Base-by-base conservation (phyloP, 2,888 invertebrate genomes). In the Pardosa pseudoannulata region DNA sequence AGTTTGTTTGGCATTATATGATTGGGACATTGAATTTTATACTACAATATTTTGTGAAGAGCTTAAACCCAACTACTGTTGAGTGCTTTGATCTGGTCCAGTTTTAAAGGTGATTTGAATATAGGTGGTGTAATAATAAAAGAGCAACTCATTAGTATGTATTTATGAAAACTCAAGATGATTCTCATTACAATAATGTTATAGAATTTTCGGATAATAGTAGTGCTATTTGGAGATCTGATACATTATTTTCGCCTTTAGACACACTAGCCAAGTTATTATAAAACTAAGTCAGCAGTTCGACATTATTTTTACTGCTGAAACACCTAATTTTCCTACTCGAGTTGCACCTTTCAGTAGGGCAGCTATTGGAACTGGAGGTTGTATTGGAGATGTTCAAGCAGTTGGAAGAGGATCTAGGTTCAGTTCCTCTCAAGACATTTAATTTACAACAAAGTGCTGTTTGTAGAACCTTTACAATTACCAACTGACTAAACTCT, bases 251-350 rank as follows among this genome's bases (percentile, higher is more conserved):
- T 29, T 92, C 94, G 23, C 96, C 98, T 0, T 91, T 91, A 0
- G 92, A 93, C 85, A 94, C 97, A 94, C 0, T 92, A 93, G 88
- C 93, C 96, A 0, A 93, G 95, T 75, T 91, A 93, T 79, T 93
- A 95, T 76, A 89, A 90, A 67, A 90, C 93, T 65, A 92, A 93
- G 64, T 91, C 92, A 13, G 93, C 94, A 0, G 93, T 94, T n/a
- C 95, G 96, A 0, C 97, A 99, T 99, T 56, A 97, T 98, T 90
- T 98, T 98, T 91, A 99, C 99, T 0, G 99, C 99, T 0, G 99
- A 99, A 93, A 99, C 99, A 0, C 99, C 99, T 92, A 99, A 99
- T 91, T 99, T 99, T 93, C 98, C 98, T 0, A 98, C 98, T 0
- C 93, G 98, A 0, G 98, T 99, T 11, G 97, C 98, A 0, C 98